Percentiles rank a stretch among this genome's conserved stretches.
Evolutionary conservation across 2,888 invertebrate genomes (phyloP).

Genomic region (Conistra vaccinii): DNA sequence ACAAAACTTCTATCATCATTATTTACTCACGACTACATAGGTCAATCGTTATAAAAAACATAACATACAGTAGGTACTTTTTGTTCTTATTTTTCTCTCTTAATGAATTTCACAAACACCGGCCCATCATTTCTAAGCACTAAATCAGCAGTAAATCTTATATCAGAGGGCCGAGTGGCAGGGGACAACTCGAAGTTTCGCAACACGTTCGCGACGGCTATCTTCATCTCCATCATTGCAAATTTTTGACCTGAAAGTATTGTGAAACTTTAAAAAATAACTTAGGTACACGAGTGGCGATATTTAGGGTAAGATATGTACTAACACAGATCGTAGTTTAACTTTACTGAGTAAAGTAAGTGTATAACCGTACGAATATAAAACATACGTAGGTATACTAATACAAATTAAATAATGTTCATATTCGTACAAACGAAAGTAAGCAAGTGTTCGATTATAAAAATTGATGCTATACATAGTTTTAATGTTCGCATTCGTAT

Average conservation of each 20-base stretch:
- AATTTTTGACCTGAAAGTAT: slow-evolving; percentile 90
- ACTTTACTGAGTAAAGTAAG: not conserved
- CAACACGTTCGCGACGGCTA: slow-evolving; percentile 87
- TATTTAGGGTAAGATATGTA: not conserved
- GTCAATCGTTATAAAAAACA: not conserved
- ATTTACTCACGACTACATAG: slow-evolving; percentile 9
- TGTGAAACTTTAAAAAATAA: not conserved
- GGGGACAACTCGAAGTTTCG: slow-evolving; percentile 86
- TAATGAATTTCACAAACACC: slow-evolving; percentile 80
- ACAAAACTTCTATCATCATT: not conserved
- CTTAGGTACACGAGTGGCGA: not conserved
- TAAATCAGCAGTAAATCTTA: slow-evolving; percentile 80
- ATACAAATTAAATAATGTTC: not conserved
- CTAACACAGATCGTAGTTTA: too few species aligned
- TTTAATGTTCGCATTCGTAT: not conserved
- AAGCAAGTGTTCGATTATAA: not conserved
- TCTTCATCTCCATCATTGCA: slow-evolving; percentile 91
- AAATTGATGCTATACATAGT: not conserved
- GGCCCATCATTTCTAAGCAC: slow-evolving; percentile 82
- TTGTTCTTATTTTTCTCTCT: slow-evolving; percentile 57
- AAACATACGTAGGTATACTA: too few species aligned
- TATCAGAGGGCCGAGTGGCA: slow-evolving; percentile 84
- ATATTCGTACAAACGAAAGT: not conserved
- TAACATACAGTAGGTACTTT: not conserved
- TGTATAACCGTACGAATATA: too few species aligned